Base-by-base conservation (phyloP, 2,888 invertebrate genomes). In the Heterodera filipjevi region DNA sequence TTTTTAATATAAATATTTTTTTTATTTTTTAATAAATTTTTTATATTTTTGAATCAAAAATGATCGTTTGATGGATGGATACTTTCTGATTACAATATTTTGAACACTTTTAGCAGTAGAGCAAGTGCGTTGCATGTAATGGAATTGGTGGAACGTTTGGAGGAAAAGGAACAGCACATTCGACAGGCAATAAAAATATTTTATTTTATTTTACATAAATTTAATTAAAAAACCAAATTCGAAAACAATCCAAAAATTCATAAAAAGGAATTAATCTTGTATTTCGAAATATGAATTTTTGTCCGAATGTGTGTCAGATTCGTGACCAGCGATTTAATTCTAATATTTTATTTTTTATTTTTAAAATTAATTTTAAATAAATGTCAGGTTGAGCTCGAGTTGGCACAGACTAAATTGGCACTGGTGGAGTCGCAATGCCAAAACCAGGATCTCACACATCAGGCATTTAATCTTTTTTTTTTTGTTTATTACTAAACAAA, bases 401-500 rank as follows among this genome's bases (percentile, higher is more conserved):
- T 99, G 84, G 99, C 98, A 3, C 95, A 96, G 90, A 95, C 97
- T 0, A 99, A 99, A 90, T 91, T 99, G 83, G 96, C 95, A 0
- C 94, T 97, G 84, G 99, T 98, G 8, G 96, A 99, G 91, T 85
- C 87, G 0, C 85, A 87, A 71, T 89, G 88, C 77, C 82, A 85
- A 46, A 88, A 88, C 74, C 88, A 88, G 81, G 88, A 95, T 90
- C 91, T 98, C 82, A 94, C 94, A 64, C 96, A 98, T 80, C 87
- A 89, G 76, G 81, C 27, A 30, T 35, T 49, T 2, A 14, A 49
- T 12, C 2, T 49, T 49, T 49, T 49, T 49, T 49, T 49, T 44
- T 44, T 44, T 44, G 49, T 16, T 19, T 3, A 49, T 53, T 53
- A 22, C 53, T 22, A 59, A 27, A 59, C 59, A 59, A 27, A 59